Conservation (phyloP, 2,888 invertebrate genomes). For the Drosophila borborema region DNA sequence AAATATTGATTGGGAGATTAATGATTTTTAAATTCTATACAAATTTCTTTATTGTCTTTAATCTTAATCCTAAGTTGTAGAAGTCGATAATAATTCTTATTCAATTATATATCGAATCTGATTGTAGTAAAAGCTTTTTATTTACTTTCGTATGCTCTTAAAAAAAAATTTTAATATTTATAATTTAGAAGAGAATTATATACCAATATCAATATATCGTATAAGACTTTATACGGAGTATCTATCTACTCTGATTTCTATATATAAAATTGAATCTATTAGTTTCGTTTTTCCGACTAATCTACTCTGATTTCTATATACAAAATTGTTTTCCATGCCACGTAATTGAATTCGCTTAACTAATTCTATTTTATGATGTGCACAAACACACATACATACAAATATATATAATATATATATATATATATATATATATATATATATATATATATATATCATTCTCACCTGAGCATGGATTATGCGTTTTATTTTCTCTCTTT, state of each 20-base stretch:
- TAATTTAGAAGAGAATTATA: too few species aligned
- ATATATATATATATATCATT: slow-evolving; percentile 10
- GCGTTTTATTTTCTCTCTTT: slow-evolving; percentile 1
- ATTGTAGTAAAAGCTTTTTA: too few species aligned
- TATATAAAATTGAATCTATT: slow-evolving; percentile 47
- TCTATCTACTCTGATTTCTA: not conserved
- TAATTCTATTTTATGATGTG: slow-evolving; percentile 41
- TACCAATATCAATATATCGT: too few species aligned
- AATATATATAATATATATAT: not conserved
- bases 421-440: not conserved
- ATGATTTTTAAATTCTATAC: too few species aligned
- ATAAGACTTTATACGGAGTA: not conserved
- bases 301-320: not conserved
- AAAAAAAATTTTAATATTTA: too few species aligned
- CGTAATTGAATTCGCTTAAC: slow-evolving; percentile 65
- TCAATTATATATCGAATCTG: too few species aligned
- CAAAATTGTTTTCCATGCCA: slow-evolving; percentile 55
- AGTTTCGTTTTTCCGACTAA: accelerated
- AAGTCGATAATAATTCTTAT: too few species aligned
- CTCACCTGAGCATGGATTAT: slow-evolving; percentile 60
- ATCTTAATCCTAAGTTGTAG: too few species aligned
- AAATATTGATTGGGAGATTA: too few species aligned
- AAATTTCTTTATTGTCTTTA: too few species aligned
- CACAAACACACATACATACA: not conserved
- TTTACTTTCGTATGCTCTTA: too few species aligned